Evolutionary conservation across 2,888 invertebrate species (phyloP), one percentile per base, ranked within the genome.

Genomic region (Lasioglossum lativentre): DNA sequence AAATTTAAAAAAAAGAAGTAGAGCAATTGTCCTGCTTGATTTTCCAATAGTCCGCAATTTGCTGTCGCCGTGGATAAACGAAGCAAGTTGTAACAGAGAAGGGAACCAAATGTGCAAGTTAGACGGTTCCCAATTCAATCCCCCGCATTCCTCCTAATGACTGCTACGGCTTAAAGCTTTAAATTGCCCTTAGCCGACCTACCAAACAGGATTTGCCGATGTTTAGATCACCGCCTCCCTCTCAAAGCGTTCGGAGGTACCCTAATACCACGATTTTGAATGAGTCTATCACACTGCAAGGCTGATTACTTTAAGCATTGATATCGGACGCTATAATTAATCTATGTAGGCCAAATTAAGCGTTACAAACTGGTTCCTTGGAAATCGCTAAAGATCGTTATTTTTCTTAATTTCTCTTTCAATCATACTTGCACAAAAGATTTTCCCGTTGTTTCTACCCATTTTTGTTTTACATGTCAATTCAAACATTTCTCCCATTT

Each of bases 51-150:
- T 80, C 76, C 71, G 56, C 72, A 68, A 75, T 84, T 73, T 45
- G 30, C 74, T 34, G 27, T 63, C 72, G n/a, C 66, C 59, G 79
- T 79, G 47, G 76, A 56, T 76, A 84, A 85, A 78, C 56, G 79
- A 77, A 78, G 79, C 79, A 71, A 34, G 74, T 40, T 80, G 76
- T 66, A 80, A 79, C 16, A 68, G 40, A 52, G 75, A 40, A 52
- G 45, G 56, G 80, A 71, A 75, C 77, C 85, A 74, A 80, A 77
- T 77, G 59, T 42, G 75, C 59, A 70, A 86, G 75, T 80, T 80
- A 72, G 77, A 80, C 40, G 71, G 59, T 84, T 74, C 68, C 34
- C 76, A 23, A 68, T 74, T 84, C 59, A 72, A 74, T 76, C 66
- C 73, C 75, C 59, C 56, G 38, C 30, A 14, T 70, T 40, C 66